Base-by-base conservation (phyloP, 2,113 vertebrate genomes). In the Oxyruncus cristatus region DNA sequence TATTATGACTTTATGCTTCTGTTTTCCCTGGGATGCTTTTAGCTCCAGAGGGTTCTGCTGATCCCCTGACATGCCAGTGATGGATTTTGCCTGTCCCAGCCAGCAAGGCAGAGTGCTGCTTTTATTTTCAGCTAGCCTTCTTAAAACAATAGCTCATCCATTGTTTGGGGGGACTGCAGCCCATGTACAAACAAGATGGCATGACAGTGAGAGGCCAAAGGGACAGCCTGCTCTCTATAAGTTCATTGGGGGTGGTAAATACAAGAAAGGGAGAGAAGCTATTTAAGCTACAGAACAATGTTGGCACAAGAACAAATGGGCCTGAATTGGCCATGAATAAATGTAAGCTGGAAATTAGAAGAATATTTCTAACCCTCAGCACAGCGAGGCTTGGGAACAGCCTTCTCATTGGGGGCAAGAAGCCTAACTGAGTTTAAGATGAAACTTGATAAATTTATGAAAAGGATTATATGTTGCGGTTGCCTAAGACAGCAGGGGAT, bases 281-380 rank as follows among this genome's bases (percentile, higher is more conserved):
- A 96, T 97, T 97, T 97, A 78, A 94, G 77, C 89, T 76, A 62
- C 80, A 96, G 93, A 97, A 96, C 96, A 97, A 97, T 97, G 96
- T 96, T 97, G 96, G 96, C 95, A 91, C n/a, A 35, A 95, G 94
- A 97, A 95, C 95, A 97, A 96, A 97, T 95, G 85, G 93, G 91
- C 79, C 87, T 92, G 84, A 85, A 92, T 91, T 89, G 89, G 84
- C 86, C 94, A 94, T 49, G 89, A 95, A 95, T 72, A 95, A 96
- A 87, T 97, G 65, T 93, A 73, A 96, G 73, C 33, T 95, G 91
- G 93, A 96, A 97, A 97, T 97, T 59, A 92, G 95, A 95, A 95
- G 93, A 96, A 91, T 96, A 95, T 92, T 97, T 96, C 89, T 91
- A 93, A 93, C 84, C 76, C 96, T 97, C 91, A 87, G 68, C 86